Base-by-base conservation (phyloP, 1,140 invertebrate species). In the Lamellibrachia luymesi region DNA sequence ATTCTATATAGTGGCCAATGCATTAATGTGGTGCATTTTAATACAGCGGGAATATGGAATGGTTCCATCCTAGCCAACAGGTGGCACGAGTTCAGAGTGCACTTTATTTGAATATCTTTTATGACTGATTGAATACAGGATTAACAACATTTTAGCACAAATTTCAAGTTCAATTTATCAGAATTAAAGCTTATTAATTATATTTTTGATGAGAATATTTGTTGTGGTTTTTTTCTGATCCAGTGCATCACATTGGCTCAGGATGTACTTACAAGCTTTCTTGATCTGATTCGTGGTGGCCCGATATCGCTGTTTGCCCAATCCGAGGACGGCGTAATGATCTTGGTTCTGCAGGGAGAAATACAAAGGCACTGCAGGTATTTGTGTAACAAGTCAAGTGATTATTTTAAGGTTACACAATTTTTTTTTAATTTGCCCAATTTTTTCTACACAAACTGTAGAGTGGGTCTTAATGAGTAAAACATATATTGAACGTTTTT, bases 201-300 rank as follows among this genome's bases (percentile, higher is more conserved):
- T 50, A 91, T n/a, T 49, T n/a, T 38, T 38, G 2, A 13, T 49
- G 90, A 91, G 38, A 38, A 38, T 38, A 38, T 38, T 38, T 38
- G 38, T n/a, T 50, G 27, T 2, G 13, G 4, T 25, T 10, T 17
- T 17, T 91, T 51, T 13, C 27, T 50, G 17, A 13, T 51, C 10
- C 49, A 91, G 17, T 91, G 90, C 50, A 51, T 38, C 10, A 93
- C 56, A 38, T 27, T 94, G n/a, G 25, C 7, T 90, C 38, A 64
- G 49, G 91, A 90, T 93, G 93, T 97, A 98, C 96, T 98, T 97
- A 97, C 98, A 99, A 56, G 98, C 98, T 95, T 97, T 97, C 96
- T 98, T 99, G 56, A 99, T 98, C 95, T 99, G 97, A 94, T 99
- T 98, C 94, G 99, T 98, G 22, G 97, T 98, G 0, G 99, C 98